Evolutionary conservation across 2,888 invertebrate genomes (phyloP).

Genomic region (Campoplex nolae): DNA sequence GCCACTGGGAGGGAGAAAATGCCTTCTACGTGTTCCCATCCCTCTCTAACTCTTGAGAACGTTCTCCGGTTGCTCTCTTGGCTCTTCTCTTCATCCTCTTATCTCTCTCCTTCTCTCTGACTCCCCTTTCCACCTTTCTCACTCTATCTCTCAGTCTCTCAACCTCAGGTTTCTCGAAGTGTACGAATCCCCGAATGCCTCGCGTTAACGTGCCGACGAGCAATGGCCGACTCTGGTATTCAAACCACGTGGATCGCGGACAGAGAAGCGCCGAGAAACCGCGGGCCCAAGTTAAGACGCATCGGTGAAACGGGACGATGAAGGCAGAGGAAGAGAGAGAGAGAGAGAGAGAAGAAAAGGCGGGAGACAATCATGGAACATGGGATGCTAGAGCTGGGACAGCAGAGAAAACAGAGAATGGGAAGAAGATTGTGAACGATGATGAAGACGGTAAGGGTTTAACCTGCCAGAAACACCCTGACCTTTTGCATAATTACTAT

Average conservation of each 20-base stretch:
- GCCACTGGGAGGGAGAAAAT: conserved; percentile 64
- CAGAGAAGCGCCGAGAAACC: conserved; percentile 42
- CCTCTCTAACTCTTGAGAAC: conserved; percentile 39
- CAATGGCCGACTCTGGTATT: conserved; percentile 74
- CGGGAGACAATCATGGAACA: conserved; percentile 18
- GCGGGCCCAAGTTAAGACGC: conserved; percentile 53
- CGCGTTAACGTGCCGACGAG: conserved; percentile 60
- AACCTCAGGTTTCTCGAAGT: conserved; percentile 39
- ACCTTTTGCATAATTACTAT: conserved; percentile 69
- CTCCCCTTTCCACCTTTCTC: neutral
- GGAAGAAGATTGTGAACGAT: conserved; percentile 38
- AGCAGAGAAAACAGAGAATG: conserved; percentile 36
- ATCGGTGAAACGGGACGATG: conserved; percentile 29
- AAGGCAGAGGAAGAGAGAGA: neutral
- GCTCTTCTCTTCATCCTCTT: conserved; percentile 20
- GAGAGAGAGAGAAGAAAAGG: neutral
- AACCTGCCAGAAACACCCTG: conserved; percentile 55
- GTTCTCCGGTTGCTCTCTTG: conserved; percentile 1
- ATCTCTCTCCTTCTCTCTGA: conserved; percentile 7
- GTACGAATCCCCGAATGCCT: conserved; percentile 63
- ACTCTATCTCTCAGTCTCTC: conserved; percentile 22
- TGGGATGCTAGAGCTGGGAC: conserved; percentile 30
- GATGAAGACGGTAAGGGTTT: conserved; percentile 61
- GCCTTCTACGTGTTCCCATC: conserved; percentile 58
- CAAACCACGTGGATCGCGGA: conserved; percentile 75